These are phyloP conservation scores for Xanthia togata DNA, from an alignment of 2,888 invertebrate species.

Conservation along the genomic window DNA sequence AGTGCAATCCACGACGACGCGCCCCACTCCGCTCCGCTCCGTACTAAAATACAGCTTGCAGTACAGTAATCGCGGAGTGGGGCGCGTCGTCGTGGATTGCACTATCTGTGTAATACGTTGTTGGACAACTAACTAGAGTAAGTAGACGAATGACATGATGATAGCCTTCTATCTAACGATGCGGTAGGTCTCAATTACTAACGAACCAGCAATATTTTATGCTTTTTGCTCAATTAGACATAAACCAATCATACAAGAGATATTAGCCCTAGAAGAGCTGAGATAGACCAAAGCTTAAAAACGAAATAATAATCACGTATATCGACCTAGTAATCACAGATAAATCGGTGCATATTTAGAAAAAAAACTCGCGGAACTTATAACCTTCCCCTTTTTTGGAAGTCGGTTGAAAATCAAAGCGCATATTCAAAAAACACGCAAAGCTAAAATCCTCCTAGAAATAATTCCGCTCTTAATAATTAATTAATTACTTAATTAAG, in stretches of 20 bases:
- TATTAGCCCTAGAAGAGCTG: background rate
- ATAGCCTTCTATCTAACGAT: background rate
- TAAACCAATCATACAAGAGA: background rate
- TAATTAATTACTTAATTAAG: constrained; percentile 32
- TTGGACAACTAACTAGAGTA: background rate
- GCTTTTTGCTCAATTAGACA: background rate
- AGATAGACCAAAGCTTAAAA: too few relatives aligned
- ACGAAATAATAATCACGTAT: background rate
- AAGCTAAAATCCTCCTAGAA: constrained; percentile 3
- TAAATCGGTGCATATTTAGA: background rate
- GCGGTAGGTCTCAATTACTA: too few relatives aligned
- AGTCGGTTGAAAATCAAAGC: background rate
- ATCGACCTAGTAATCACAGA: background rate
- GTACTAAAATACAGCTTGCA: too few relatives aligned
- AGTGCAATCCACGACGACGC: too few relatives aligned
- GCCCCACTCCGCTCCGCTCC: too few relatives aligned
- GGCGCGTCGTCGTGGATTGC: too few relatives aligned
- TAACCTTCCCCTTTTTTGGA: background rate
- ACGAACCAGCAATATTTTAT: background rate
- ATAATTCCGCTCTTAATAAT: constrained; percentile 1
- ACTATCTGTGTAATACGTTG: too few relatives aligned
- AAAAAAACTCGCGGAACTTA: background rate
- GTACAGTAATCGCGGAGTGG: too few relatives aligned
- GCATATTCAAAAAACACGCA: background rate
- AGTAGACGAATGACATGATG: background rate